Evolutionary conservation across 2,888 invertebrate genomes (phyloP).

Genomic region (Scaptomyza caliginosa): DNA sequence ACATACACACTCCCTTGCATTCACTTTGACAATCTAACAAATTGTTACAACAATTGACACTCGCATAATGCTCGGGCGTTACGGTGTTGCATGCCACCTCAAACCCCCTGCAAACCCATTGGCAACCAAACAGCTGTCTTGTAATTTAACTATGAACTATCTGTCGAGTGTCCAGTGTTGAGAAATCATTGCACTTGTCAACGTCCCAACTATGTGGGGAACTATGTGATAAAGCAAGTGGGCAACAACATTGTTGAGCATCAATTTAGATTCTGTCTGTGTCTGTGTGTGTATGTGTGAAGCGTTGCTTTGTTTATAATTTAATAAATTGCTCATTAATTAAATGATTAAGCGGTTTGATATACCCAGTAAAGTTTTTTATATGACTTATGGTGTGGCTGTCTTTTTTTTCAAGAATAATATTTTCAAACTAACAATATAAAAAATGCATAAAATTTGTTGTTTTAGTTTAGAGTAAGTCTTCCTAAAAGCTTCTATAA

Average conservation of each 20-base stretch:
- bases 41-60: constrained; percentile 71
- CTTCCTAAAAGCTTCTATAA: too few relatives aligned
- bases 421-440: too few relatives aligned
- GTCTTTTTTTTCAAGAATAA: too few relatives aligned
- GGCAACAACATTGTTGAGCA: constrained; percentile 43
- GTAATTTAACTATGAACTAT: constrained; percentile 13
- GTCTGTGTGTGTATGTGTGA: constrained; percentile 23
- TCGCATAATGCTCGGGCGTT: constrained; percentile 39
- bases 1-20: constrained; percentile 12
- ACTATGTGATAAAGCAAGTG: constrained; percentile 34
- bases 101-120: background rate
- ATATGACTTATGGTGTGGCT: background rate
- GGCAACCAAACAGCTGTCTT: background rate
- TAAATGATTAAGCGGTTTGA: constrained; percentile 60
- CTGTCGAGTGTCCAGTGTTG: constrained; percentile 30
- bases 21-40: constrained; percentile 64
- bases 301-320: constrained; percentile 68
- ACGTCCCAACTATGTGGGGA: constrained; percentile 40
- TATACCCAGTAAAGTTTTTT: constrained; percentile 12
- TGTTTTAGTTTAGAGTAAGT: background rate
- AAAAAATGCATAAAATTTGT: too few relatives aligned
- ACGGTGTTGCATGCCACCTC: constrained; percentile 4
- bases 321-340: constrained; percentile 77
- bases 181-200: constrained; percentile 72
- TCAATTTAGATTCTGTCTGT: constrained; percentile 55